Base-by-base conservation (phyloP, 2,797 vertebrate genomes). In the Sebastes trivittatus region DNA sequence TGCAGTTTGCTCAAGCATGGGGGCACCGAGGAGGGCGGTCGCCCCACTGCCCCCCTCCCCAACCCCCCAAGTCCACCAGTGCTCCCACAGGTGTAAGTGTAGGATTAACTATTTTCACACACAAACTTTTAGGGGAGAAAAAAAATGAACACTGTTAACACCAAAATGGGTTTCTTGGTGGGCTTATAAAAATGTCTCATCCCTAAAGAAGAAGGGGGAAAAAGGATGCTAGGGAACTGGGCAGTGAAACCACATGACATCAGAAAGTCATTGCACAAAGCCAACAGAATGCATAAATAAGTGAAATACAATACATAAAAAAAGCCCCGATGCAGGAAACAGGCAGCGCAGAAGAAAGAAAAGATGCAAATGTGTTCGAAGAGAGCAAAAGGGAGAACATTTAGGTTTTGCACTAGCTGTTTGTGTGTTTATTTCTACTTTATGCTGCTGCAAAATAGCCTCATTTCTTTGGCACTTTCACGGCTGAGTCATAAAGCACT, bases 401-500 rank as follows among this genome's bases (percentile, higher is more conserved):
- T 1, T 56, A n/a, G 36, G 29, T 66, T 81, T 71, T 65, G 29
- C 22, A 38, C 32, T 25, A 7, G 20, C 56, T 76, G 60, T 54
- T 36, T 30, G 27, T 59, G 58, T 38, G 7, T 81, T 71, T 82
- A 72, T 86, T 75, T 83, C 46, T 29, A 52, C 65, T 76, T 85
- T 56, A 82, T 74, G 65, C 77, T 54, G n/a, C 52, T 42, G 61
- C 60, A 34, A 34, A n/a, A 64, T 3, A 49, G 5, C 8, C 61
- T 80, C 11, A 7, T 7, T 61, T 78, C 62, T 72, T 4, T 32
- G n/a, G 62, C 71, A 84, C 82, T 84, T 86, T 87, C 72, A 42
- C 11, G 6, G 62, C 84, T 89, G 87, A 92, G 72, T 89, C 83
- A 91, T 85, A 73, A 87, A 89, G 85, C 52, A 76, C 71, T 78